Evolutionary conservation across 1,140 invertebrate species (phyloP).

Genomic region (Drosophila ohnishii): DNA sequence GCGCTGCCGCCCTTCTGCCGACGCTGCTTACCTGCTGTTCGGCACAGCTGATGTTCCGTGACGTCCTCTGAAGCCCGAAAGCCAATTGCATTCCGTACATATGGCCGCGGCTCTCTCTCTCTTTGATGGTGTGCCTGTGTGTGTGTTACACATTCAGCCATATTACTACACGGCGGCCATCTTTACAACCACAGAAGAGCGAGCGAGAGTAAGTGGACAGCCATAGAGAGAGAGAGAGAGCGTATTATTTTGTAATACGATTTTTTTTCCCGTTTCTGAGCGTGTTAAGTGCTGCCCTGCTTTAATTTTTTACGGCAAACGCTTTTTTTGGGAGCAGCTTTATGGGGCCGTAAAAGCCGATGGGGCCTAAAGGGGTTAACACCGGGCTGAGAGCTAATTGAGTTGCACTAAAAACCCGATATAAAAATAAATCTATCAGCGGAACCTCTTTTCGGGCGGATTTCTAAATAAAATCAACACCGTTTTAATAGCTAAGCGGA

Average conservation of each 20-base stretch:
- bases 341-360: constrained; percentile 45
- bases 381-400: constrained; percentile 34
- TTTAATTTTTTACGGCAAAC: constrained; percentile 69
- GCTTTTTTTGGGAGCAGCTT: constrained; percentile 64
- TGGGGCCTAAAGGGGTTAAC: constrained; percentile 41
- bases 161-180: constrained; percentile 73
- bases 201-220: constrained; percentile 7
- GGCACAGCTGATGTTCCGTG: constrained; percentile 71
- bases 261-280: constrained; percentile 45
- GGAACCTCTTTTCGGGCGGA: not conserved
- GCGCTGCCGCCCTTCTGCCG: constrained; percentile 17
- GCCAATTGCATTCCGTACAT: constrained; percentile 76
- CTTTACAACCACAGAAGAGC: constrained; percentile 68
- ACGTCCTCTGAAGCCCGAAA: constrained; percentile 40
- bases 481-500: not conserved
- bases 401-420: constrained; percentile 43
- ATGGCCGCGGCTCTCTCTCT: constrained; percentile 40
- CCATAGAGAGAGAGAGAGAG: constrained; percentile 23
- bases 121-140: constrained; percentile 19
- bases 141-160: constrained; percentile 69
- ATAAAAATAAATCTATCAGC: constrained; percentile 21
- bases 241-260: constrained; percentile 72
- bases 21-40: constrained; percentile 61
- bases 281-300: constrained; percentile 69
- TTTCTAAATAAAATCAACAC: not conserved